Evolutionary conservation across 2,888 invertebrate species (phyloP).

Genomic region (Drosophila hamatofila): DNA sequence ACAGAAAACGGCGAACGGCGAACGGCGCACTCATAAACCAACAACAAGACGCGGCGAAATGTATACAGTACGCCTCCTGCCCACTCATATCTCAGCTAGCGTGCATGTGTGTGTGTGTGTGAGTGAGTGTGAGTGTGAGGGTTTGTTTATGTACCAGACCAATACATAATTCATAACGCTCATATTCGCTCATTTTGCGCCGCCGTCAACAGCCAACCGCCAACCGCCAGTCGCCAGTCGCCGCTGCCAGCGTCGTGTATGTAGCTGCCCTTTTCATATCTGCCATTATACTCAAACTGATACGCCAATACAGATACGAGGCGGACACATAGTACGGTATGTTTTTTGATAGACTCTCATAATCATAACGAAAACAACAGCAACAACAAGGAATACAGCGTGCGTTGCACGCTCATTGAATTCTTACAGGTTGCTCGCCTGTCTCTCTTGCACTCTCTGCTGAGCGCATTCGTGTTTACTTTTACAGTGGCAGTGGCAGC

Average conservation of each 20-base stretch:
- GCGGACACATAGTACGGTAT: conserved; percentile 45
- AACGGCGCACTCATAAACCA: conserved; percentile 62
- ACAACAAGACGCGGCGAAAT: conserved; percentile 35
- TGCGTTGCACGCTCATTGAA: conserved; percentile 54
- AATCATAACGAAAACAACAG: conserved; percentile 79
- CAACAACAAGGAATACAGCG: conserved; percentile 43
- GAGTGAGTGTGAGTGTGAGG: conserved; percentile 40
- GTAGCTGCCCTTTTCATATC: conserved; percentile 79
- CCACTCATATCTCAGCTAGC: conserved; percentile 30
- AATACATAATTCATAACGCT: conserved; percentile 84
- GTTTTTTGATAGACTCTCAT: conserved; percentile 82
- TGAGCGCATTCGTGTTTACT: conserved; percentile 25
- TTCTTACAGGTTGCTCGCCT: conserved; percentile 73
- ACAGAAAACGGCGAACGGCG: conserved; percentile 8
- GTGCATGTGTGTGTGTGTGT: conserved; percentile 12
- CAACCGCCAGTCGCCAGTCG: conserved; percentile 51
- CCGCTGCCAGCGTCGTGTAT: conserved; percentile 49
- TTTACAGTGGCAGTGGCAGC: conserved; percentile 24
- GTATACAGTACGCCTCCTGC: conserved; percentile 49
- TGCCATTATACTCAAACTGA: conserved; percentile 82
- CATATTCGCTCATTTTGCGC: conserved; percentile 81
- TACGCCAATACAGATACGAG: conserved; percentile 43
- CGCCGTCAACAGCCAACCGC: conserved; percentile 47
- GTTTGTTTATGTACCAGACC: conserved; percentile 67
- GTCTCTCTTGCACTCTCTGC: conserved; percentile 29